Evolutionary conservation across 2,888 invertebrate genomes (phyloP).

Genomic region (Laothoe populi): DNA sequence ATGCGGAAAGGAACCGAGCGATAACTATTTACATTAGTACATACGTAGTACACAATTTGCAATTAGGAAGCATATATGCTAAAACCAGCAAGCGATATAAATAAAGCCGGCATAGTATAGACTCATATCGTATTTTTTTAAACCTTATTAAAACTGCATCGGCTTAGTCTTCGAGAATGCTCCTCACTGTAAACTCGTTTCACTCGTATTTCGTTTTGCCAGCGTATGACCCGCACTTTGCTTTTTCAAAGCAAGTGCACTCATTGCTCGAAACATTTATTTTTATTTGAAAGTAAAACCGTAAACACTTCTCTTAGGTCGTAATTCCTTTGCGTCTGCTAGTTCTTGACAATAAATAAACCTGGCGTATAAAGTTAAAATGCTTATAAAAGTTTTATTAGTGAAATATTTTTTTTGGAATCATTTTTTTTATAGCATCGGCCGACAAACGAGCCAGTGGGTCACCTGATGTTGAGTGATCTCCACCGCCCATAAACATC

Average conservation of each 20-base stretch:
- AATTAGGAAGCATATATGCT: too few species aligned
- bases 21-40: too few species aligned
- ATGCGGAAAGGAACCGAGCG: too few species aligned
- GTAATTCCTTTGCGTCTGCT: slow-evolving; percentile 9
- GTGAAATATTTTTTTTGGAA: neutral
- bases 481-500: too few species aligned
- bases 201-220: slow-evolving; percentile 3
- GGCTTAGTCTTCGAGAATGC: neutral
- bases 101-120: too few species aligned
- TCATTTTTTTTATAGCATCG: too few species aligned
- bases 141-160: too few species aligned
- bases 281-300: slow-evolving; percentile 10
- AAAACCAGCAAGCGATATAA: too few species aligned
- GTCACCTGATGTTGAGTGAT: too few species aligned
- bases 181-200: neutral
- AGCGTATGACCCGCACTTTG: slow-evolving; percentile 11
- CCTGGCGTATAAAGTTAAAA: slow-evolving; percentile 8
- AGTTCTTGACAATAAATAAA: neutral
- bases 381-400: slow-evolving; percentile 5
- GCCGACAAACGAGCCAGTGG: too few species aligned
- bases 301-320: slow-evolving; percentile 18
- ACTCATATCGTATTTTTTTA: too few species aligned
- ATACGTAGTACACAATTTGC: too few species aligned
- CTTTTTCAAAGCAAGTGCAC: slow-evolving; percentile 18
- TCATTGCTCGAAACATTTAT: neutral